Percentiles rank a stretch among this genome's conserved stretches.
Conservation (phyloP, 2,888 invertebrate species). For the Pseudanteris insignis region DNA sequence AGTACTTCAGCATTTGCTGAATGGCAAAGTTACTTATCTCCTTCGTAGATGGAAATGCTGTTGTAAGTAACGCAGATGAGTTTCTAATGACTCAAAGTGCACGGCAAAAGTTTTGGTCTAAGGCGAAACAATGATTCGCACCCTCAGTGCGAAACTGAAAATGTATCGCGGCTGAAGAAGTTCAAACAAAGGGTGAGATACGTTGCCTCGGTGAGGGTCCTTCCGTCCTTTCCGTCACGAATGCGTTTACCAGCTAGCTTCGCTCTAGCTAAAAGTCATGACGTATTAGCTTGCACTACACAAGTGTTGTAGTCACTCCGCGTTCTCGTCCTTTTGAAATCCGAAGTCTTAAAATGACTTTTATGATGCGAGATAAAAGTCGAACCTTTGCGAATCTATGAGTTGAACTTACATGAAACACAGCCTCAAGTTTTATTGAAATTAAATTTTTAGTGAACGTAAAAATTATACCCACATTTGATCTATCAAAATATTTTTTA, state of each 20-base stretch:
- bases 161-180: slow-evolving; percentile 60
- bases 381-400: too few species aligned
- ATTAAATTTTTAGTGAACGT: not conserved
- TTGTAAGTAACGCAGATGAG: slow-evolving; percentile 31
- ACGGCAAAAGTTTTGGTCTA: slow-evolving; percentile 36
- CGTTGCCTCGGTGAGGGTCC: slow-evolving; percentile 42
- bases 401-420: too few species aligned
- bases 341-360: slow-evolving; percentile 30
- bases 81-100: slow-evolving; percentile 41
- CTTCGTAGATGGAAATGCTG: slow-evolving; percentile 19
- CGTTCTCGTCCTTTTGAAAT: slow-evolving; percentile 38
- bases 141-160: slow-evolving; percentile 58
- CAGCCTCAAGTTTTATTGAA: too few species aligned
- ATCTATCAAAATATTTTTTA: not conserved
- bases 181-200: slow-evolving; percentile 61
- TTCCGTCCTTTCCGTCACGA: slow-evolving; percentile 46
- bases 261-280: slow-evolving; percentile 40
- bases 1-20: slow-evolving; percentile 9
- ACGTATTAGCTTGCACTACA: slow-evolving; percentile 44
- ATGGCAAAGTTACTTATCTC: slow-evolving; percentile 19
- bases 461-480: too few species aligned
- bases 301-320: slow-evolving; percentile 33
- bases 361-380: slow-evolving; percentile 12
- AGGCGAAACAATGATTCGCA: slow-evolving; percentile 56
- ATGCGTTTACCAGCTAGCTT: slow-evolving; percentile 38